These are phyloP conservation scores for Diglossa brunneiventris DNA, from an alignment of 2,113 vertebrate genomes.

Conservation along the genomic window DNA sequence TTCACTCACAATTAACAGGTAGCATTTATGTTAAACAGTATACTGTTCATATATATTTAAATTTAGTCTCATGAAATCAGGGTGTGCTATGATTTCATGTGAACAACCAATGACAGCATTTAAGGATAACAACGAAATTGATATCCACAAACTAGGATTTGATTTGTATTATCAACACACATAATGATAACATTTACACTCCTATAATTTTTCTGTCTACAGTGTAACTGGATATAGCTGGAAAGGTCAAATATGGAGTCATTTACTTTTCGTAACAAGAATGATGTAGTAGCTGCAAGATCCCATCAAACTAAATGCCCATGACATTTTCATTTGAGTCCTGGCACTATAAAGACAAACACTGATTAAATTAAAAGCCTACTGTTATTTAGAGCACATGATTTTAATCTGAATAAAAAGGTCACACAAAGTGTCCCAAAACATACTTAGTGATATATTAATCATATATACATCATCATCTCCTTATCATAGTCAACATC, in stretches of 20 bases:
- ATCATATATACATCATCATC: conserved; percentile 52
- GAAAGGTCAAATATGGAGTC: conserved; percentile 41
- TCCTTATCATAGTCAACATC: conserved; percentile 44
- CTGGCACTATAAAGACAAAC: conserved; percentile 33
- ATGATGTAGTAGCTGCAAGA: conserved; percentile 18
- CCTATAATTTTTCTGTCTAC: not conserved
- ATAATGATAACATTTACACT: not conserved
- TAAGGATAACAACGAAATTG: not conserved
- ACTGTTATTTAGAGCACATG: conserved; percentile 51
- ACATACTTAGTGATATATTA: conserved; percentile 27
- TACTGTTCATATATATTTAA: not conserved
- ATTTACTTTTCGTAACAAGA: conserved; percentile 14
- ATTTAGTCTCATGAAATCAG: not conserved
- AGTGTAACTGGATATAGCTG: not conserved
- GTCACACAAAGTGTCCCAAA: conserved; percentile 16
- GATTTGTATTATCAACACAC: not conserved
- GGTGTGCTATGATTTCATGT: not conserved
- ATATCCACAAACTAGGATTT: not conserved
- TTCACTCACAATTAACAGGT: not conserved
- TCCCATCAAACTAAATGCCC: conserved; percentile 31
- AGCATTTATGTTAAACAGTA: not conserved
- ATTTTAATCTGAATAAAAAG: conserved; percentile 55
- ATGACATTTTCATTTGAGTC: conserved; percentile 31
- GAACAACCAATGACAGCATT: not conserved
- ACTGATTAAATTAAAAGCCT: conserved; percentile 64